Evolutionary conservation across 2,888 invertebrate species (phyloP), one percentile per base, ranked within the genome.

Genomic region (Bedellia somnulentella): DNA sequence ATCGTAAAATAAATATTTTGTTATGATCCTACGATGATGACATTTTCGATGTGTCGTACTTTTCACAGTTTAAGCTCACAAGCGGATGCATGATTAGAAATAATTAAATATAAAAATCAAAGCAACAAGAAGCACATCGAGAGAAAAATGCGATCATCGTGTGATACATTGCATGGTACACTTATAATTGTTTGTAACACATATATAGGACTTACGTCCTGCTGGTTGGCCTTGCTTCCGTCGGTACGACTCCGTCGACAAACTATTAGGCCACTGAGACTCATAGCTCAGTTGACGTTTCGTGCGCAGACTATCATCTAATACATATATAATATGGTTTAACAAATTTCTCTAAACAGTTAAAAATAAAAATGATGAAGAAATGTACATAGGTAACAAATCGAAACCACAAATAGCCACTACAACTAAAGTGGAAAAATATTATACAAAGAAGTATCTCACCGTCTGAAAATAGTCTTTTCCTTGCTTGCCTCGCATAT

Each of bases 391-490:
- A 17, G 4, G 11, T 16, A 27, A 9, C 4, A 13, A n/a, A n/a
- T n/a, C n/a, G n/a, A n/a, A n/a, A n/a, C n/a, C n/a, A n/a, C n/a
- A n/a, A n/a, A n/a, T n/a, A n/a, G n/a, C n/a, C n/a, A n/a, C n/a
- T n/a, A 29, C 29, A 9, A 22, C 14, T 9, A 14, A 15, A n/a
- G 11, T 16, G 15, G 8, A 26, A 26, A 14, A 15, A 34, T 36
- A 23, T 35, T 39, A 22, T 23, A 33, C 34, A 38, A 39, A 40
- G 43, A 46, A 50, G 46, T 48, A 46, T 56, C 71, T 68, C 79
- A 90, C 90, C 89, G 78, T 89, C 89, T 50, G 80, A 78, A 54
- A 90, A 90, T 40, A 80, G 63, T 47, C 53, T 79, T 63, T 45
- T 76, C 58, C 52, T 73, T 43, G 57, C 60, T 64, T 58, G 76